Base-by-base conservation (phyloP, 1,140 invertebrate genomes). In the Steinernema khuongi region DNA sequence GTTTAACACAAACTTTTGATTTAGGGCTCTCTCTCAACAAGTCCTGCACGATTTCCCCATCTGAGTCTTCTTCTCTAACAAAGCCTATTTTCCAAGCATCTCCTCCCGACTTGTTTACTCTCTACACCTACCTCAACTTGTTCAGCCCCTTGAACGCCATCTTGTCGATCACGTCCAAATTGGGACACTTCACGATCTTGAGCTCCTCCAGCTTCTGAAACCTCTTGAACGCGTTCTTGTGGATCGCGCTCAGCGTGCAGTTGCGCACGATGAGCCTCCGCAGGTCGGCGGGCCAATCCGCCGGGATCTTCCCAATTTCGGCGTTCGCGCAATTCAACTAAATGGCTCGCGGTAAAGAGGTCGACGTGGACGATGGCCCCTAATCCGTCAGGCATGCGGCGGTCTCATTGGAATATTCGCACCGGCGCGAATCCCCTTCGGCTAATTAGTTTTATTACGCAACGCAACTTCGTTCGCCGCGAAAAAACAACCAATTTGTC, bases 371-470 rank as follows among this genome's bases (percentile, higher is more conserved):
- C 7, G 7, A 41, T 41, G 36, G n/a, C n/a, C 36, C 36, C 36
- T n/a, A 11, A 41, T n/a, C 7, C 36, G 7, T n/a, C 36, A 7
- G 7, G 7, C 36, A 7, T 14, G 50, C 50, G 26, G 7, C 14
- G 50, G n/a, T 41, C 50, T 60, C 50, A 60, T 60, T 60, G 26
- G 50, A 11, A 60, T 60, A 11, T 41, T 41, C 36, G 36, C 36
- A 41, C 36, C n/a, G 7, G 7, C n/a, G 7, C 36, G 36, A 11
- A 11, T 41, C 36, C 7, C 36, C 36, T 11, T 14, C 50, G 50
- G 7, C 50, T 60, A 60, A 60, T 60, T 60, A 60, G 50, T 60
- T 60, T 60, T 60, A 60, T 60, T 60, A 60, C 19, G 4, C 50
- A 60, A 41, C 36, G 36, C n/a, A 41, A 41, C 36, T 41, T 41